Base-by-base conservation (phyloP, 2,797 vertebrate genomes). In the Octomys mimax region DNA sequence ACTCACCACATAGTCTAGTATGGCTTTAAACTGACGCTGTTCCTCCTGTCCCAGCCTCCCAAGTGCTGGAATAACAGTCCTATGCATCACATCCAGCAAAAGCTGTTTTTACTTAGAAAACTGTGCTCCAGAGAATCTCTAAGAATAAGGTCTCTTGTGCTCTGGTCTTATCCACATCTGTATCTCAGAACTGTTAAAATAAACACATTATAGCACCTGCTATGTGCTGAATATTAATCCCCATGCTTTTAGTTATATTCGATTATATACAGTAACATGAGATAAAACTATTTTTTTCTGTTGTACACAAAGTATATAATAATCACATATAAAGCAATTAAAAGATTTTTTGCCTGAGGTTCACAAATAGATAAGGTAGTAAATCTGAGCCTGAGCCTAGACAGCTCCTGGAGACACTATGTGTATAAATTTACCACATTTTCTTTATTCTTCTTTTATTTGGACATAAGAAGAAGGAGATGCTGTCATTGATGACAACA, bases 261-360 rank as follows among this genome's bases (percentile, higher is more conserved):
- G 52, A 22, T 87, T 89, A 94, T 57, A 85, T 77, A 85, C 14
- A 87, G 57, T 54, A 85, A 79, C 2, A 14, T 88, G 42, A 95
- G 33, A 70, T 87, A 75, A 2, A 66, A 42, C n/a, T 80, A 68
- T 42, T 92, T 89, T 89, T 64, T 39, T 54, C 77, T 11, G 88
- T 39, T 96, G 46, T 75, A 62, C 6, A 84, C 70, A 95, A 26
- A 5, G 90, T 73, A 88, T 88, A 33, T 21, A 97, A 70, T 36
- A 73, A 31, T 4, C 39, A 78, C 26, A 3, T 78, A 75, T 61
- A 78, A 80, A 88, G 19, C 66, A 73, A 77, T 80, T 91, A 83
- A 87, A n/a, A 94, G 6, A 79, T 21, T 90, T 54, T 52, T 31
- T 68, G 1, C 62, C 61, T 79, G 70, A 92, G 57, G 8, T 70